phyloP scores from a whole-genome alignment of 2,888 invertebrate genomes.

The Eilema sororculum region DNA sequence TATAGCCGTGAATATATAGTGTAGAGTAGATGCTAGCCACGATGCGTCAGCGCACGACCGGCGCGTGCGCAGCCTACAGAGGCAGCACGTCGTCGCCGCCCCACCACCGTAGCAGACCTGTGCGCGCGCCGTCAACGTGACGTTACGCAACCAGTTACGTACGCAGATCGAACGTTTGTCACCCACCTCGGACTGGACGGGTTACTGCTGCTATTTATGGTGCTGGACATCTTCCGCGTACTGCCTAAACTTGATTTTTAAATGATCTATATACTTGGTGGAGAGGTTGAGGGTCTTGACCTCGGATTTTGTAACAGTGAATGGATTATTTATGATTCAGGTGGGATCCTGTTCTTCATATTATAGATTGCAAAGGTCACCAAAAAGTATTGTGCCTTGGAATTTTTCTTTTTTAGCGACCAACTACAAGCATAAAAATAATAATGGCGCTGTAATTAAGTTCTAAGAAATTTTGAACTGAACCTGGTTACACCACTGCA shows the following conservation, averaged over 20 bases:
- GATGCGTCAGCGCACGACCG: background rate
- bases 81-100: background rate
- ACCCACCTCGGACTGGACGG: constrained; percentile 15
- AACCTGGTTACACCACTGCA: too few species aligned
- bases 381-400: background rate
- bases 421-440: too few species aligned
- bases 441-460: too few species aligned
- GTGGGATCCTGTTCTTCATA: background rate
- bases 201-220: constrained; percentile 18
- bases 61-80: constrained; percentile 23
- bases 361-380: background rate
- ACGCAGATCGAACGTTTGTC: constrained; percentile 28
- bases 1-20: background rate
- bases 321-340: background rate
- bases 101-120: background rate
- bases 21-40: constrained; percentile 15
- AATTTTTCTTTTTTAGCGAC: background rate
- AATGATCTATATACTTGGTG: background rate
- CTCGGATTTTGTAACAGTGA: constrained; percentile 2
- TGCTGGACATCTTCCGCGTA: constrained; percentile 12
- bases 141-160: constrained; percentile 25
- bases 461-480: too few species aligned
- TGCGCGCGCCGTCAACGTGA: background rate
- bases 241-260: background rate
- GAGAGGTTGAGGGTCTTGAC: background rate